Evolutionary conservation across 2,888 invertebrate genomes (phyloP).

Genomic region (Habrosyne pyritoides): DNA sequence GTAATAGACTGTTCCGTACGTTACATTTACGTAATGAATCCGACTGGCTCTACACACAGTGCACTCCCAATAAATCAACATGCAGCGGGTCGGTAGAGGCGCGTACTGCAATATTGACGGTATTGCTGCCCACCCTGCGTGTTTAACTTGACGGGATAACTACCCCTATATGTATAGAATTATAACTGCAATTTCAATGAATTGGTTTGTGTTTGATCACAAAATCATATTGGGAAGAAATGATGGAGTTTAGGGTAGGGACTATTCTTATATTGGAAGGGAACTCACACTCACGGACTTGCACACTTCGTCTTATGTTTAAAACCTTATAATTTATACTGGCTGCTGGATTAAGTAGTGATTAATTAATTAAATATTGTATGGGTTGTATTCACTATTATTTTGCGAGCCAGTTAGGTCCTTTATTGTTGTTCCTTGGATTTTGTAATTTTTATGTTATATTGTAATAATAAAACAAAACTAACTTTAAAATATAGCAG

Average conservation of each 20-base stretch:
- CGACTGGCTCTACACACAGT: conserved; percentile 13
- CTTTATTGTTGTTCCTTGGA: too few species aligned
- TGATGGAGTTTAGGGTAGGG: not conserved
- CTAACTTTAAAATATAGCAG: too few species aligned
- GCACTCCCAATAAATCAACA: conserved; percentile 37
- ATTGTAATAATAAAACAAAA: too few species aligned
- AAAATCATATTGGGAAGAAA: not conserved
- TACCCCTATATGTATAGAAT: not conserved
- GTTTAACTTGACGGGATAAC: conserved; percentile 16
- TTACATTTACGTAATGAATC: conserved; percentile 37
- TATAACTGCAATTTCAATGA: not conserved
- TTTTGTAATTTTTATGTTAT: too few species aligned
- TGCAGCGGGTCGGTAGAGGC: conserved; percentile 12
- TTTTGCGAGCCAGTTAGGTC: too few species aligned
- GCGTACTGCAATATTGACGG: conserved; percentile 25
- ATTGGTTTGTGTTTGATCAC: not conserved
- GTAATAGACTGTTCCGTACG: conserved; percentile 11
- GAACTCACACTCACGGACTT: too few species aligned
- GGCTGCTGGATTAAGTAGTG: too few species aligned
- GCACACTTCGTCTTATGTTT: too few species aligned
- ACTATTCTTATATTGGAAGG: too few species aligned
- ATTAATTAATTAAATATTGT: too few species aligned
- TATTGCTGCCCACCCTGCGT: conserved; percentile 22
- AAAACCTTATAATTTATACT: too few species aligned
- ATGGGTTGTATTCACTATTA: too few species aligned